phyloP scores from a whole-genome alignment of 2,888 invertebrate species.

The Ophonus ardosiacus region DNA sequence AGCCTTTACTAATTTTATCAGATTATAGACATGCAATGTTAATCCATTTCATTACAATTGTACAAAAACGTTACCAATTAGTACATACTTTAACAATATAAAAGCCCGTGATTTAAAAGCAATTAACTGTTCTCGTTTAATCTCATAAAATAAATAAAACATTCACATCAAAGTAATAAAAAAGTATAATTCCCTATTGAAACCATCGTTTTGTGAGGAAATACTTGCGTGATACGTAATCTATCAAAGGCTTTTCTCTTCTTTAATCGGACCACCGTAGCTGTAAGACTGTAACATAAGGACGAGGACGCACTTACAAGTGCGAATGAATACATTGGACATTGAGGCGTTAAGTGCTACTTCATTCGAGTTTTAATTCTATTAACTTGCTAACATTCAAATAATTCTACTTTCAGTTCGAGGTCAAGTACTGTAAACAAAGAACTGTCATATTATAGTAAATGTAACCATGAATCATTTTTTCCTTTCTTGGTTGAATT shows the following conservation, averaged over 20 bases:
- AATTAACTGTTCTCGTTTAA: neutral
- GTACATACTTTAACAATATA: neutral
- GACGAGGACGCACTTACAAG: neutral
- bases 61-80: neutral
- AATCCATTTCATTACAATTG: neutral
- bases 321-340: neutral
- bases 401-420: neutral
- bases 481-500: no score
- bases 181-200: neutral
- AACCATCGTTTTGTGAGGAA: neutral
- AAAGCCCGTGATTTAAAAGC: neutral
- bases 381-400: neutral
- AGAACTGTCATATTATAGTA: neutral
- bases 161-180: neutral
- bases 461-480: no score
- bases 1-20: neutral
- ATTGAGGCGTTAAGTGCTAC: neutral
- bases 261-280: neutral
- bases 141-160: neutral
- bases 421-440: constrained; percentile 4
- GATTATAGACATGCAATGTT: neutral
- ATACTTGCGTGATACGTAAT: neutral
- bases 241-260: neutral
- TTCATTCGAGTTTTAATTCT: constrained; percentile 5
- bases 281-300: neutral